Percentiles rank a stretch among this genome's conserved stretches.
phyloP scores from a whole-genome alignment of 2,888 invertebrate genomes.

The Amblyjoppa proteus region DNA sequence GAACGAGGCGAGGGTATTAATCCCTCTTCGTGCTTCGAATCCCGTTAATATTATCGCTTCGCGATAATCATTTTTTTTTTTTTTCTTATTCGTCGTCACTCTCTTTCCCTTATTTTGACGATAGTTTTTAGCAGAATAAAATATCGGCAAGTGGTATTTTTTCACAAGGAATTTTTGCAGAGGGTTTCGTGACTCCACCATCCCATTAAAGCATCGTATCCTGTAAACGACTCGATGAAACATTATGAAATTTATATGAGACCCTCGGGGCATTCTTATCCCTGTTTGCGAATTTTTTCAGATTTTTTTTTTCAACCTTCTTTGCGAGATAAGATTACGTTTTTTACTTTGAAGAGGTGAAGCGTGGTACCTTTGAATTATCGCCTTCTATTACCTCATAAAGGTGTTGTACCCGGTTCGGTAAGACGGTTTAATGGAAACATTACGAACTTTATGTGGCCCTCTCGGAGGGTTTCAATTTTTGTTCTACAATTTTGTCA shows the following conservation, averaged over 20 bases:
- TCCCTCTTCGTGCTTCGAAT: constrained; percentile 26
- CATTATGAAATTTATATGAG: not conserved
- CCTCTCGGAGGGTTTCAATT: not conserved
- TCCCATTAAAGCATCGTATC: not conserved
- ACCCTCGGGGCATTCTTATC: not conserved
- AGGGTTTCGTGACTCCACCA: not conserved
- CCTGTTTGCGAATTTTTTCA: not conserved
- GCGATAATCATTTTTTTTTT: not conserved
- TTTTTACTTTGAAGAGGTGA: not conserved
- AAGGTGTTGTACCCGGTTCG: not conserved
- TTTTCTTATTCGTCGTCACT: not conserved
- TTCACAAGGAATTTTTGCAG: not conserved
- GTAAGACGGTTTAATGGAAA: not conserved
- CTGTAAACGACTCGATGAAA: not conserved
- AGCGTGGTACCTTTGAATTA: not conserved
- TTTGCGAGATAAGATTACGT: not conserved
- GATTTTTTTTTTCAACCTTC: not conserved
- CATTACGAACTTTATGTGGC: not conserved
- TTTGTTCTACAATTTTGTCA: not conserved
- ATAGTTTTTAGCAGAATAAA: not conserved
- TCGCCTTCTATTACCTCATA: not conserved
- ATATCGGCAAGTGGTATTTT: not conserved
- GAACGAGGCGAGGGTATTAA: constrained; percentile 57
- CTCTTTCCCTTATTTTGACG: not conserved
- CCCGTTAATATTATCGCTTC: constrained; percentile 7